Conservation (phyloP, 2,113 vertebrate genomes). For the Formicarius rufipectus region DNA sequence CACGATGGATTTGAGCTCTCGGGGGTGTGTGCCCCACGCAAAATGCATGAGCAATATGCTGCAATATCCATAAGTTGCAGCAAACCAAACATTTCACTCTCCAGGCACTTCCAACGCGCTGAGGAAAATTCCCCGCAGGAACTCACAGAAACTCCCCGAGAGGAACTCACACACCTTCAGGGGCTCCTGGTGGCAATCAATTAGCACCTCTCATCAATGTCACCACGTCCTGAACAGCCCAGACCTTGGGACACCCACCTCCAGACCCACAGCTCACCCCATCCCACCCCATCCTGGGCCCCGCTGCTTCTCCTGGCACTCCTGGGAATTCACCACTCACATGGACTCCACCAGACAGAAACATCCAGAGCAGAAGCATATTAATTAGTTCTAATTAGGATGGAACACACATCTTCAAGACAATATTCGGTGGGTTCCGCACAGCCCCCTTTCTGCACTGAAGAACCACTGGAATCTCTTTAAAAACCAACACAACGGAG, state of each 20-base stretch:
- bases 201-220: too few species aligned
- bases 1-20: not conserved
- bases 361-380: not conserved
- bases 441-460: not conserved
- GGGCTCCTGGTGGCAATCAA: not conserved
- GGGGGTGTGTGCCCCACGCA: not conserved
- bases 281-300: too few species aligned
- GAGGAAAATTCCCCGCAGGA: not conserved
- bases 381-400: not conserved
- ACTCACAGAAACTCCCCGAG: too few species aligned
- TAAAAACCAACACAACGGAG: not conserved
- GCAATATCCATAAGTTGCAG: not conserved
- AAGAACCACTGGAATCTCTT: not conserved
- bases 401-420: not conserved
- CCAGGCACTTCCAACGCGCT: rapidly evolving
- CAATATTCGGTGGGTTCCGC: not conserved
- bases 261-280: not conserved
- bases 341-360: not conserved
- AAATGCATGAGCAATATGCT: not conserved
- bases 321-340: too few species aligned
- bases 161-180: rapidly evolving
- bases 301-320: too few species aligned
- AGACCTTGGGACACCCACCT: too few species aligned
- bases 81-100: not conserved
- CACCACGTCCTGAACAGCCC: rapidly evolving